Percentiles rank a stretch among this genome's conserved stretches.
phyloP scores from a whole-genome alignment of 2,888 invertebrate species.

The Thumatha senex region DNA sequence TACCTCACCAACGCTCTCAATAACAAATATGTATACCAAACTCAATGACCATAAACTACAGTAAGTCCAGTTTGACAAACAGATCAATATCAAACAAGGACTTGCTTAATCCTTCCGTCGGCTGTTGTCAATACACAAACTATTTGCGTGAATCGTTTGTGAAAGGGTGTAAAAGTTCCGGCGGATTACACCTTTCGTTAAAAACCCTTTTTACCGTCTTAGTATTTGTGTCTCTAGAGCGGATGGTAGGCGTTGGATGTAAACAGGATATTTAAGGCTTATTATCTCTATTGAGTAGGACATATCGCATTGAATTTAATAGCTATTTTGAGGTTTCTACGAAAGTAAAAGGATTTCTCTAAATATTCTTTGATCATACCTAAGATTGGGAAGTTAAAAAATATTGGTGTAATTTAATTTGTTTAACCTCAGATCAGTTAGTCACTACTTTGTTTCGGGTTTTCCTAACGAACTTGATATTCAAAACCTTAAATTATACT shows the following conservation, averaged over 20 bases:
- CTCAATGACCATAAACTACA: neutral
- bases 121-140: neutral
- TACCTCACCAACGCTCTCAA: neutral
- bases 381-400: no score
- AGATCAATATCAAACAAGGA: constrained; percentile 6
- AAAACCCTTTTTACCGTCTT: neutral
- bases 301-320: neutral
- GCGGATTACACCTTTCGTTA: neutral
- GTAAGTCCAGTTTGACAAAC: constrained; percentile 3
- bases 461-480: no score
- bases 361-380: no score
- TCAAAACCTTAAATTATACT: no score
- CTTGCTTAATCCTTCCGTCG: constrained; percentile 3
- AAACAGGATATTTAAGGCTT: constrained; percentile 7
- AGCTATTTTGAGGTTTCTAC: no score
- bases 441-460: no score
- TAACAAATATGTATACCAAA: neutral
- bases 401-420: no score
- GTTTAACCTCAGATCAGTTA: no score
- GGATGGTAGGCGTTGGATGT: neutral
- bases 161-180: constrained; percentile 4
- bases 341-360: no score
- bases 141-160: constrained; percentile 1
- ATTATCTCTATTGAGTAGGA: neutral
- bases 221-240: neutral